Percentiles rank a stretch among this genome's conserved stretches.
Evolutionary conservation across 1,140 invertebrate genomes (phyloP).

Genomic region (Subanguina moxae): DNA sequence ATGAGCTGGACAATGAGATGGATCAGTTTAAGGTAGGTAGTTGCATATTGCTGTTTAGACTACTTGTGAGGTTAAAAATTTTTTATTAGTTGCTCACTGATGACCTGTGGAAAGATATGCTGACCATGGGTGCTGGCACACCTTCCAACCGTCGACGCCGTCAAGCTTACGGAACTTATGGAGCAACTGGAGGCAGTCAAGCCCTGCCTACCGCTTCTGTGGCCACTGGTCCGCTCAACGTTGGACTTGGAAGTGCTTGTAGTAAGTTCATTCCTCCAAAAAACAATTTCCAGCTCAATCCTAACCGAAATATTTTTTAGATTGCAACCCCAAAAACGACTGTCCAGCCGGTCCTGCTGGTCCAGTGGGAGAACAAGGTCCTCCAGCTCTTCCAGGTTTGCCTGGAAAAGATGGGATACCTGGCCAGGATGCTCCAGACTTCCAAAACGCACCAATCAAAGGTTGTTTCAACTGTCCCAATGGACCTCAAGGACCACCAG

Average conservation of each 20-base stretch:
- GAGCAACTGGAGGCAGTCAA: conserved; percentile 7
- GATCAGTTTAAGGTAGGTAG: conserved; percentile 46
- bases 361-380: neutral
- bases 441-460: conserved; percentile 34
- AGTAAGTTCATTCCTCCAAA: no score
- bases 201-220: neutral
- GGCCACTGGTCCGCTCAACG: conserved; percentile 1
- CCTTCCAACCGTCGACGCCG: conserved; percentile 50
- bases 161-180: conserved; percentile 54
- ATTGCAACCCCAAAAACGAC: conserved; percentile 37
- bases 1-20: conserved; percentile 53
- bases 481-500: conserved; percentile 31
- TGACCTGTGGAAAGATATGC: conserved; percentile 52
- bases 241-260: conserved; percentile 6
- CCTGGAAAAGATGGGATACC: conserved; percentile 42
- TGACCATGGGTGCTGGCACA: conserved; percentile 49
- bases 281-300: no score
- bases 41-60: neutral
- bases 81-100: conserved; percentile 46
- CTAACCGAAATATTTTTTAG: neutral
- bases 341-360: conserved; percentile 40
- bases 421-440: conserved; percentile 45
- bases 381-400: conserved; percentile 12
- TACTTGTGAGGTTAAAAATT: conserved; percentile 1
- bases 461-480: conserved; percentile 39